Conservation (phyloP, 2,113 vertebrate species). For the Circaetus cinerascens region DNA sequence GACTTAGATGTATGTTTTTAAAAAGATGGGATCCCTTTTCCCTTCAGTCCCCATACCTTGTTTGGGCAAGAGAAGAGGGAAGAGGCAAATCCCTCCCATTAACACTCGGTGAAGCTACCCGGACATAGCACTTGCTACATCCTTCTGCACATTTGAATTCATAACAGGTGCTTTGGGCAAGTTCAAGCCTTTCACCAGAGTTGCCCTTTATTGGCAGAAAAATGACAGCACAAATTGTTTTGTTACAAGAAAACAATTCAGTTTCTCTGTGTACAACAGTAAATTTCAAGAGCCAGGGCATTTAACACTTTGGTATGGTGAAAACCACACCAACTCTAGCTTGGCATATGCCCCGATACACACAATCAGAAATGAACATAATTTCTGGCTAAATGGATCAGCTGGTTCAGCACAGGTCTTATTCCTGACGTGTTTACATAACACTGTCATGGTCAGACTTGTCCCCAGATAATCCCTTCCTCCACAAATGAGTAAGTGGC, state of each 20-base stretch:
- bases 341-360: background rate
- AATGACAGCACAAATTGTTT: background rate
- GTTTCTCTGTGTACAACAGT: background rate
- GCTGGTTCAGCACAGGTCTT: background rate
- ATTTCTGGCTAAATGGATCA: background rate
- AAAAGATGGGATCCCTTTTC: background rate
- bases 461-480: constrained; percentile 50
- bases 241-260: background rate
- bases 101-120: background rate
- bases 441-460: constrained; percentile 18
- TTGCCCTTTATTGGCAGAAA: background rate
- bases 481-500: constrained; percentile 28
- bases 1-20: background rate
- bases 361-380: background rate
- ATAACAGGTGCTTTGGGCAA: background rate
- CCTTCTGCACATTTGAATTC: background rate
- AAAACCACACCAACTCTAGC: background rate
- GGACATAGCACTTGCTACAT: background rate
- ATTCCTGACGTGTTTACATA: background rate
- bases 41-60: background rate
- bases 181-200: background rate
- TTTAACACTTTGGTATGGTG: background rate
- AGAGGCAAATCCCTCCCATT: background rate
- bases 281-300: background rate
- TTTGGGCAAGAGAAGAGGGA: background rate